Conservation (phyloP, 2,888 invertebrate species). For the Tipula unca region DNA sequence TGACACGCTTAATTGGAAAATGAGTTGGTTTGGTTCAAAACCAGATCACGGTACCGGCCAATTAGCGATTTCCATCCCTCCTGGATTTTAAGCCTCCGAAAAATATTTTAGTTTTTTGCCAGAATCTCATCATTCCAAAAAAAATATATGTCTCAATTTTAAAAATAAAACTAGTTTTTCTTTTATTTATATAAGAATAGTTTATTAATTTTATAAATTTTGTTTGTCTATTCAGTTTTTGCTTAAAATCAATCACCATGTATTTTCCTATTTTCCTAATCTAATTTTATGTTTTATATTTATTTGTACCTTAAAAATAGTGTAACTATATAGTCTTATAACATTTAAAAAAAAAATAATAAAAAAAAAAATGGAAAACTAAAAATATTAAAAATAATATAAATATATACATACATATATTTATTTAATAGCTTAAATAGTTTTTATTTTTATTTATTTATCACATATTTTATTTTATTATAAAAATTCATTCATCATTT, state of each 20-base stretch:
- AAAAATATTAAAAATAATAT: not conserved
- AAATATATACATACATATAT: not conserved
- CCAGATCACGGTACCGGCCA: conserved; percentile 49
- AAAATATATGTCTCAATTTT: not conserved
- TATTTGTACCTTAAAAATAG: not conserved
- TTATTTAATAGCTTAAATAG: not conserved
- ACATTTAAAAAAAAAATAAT: not conserved
- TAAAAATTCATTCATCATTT: not conserved
- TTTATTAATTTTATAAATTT: not conserved
- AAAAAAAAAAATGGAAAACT: not conserved
- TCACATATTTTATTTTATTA: not conserved
- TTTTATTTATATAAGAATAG: conserved; percentile 15
- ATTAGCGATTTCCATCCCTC: conserved; percentile 48
- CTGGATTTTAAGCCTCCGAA: conserved; percentile 39
- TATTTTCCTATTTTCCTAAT: not conserved
- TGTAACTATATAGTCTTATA: not conserved
- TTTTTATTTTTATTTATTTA: not conserved
- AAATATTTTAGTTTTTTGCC: not conserved
- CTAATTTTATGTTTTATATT: not conserved
- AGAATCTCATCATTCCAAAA: conserved; percentile 15
- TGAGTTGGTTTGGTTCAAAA: conserved; percentile 47
- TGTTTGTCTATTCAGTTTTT: not conserved
- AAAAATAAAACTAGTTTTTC: not conserved
- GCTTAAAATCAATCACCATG: not conserved
- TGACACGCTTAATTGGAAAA: conserved; percentile 41